Evolutionary conservation across 2,113 vertebrate genomes (phyloP).

Genomic region (Pongo abelii): DNA sequence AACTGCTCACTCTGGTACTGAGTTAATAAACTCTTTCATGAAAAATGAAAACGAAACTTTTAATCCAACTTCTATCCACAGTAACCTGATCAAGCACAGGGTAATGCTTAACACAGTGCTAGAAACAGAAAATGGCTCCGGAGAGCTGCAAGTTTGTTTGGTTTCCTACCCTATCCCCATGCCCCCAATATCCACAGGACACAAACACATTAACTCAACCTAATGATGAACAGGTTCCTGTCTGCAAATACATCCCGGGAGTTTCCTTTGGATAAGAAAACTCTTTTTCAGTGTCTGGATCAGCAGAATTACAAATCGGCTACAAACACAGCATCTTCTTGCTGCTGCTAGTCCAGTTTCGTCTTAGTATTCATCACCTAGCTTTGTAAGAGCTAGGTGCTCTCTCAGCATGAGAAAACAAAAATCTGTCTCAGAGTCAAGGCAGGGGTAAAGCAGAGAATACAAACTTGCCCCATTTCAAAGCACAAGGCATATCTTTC

Average conservation of each 20-base stretch:
- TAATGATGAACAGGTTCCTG: neutral
- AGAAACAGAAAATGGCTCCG: neutral
- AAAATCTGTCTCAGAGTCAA: conserved; percentile 41
- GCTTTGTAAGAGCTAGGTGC: neutral
- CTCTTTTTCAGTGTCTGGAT: conserved; percentile 9
- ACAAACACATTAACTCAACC: neutral
- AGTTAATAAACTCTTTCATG: neutral
- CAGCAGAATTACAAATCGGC: neutral
- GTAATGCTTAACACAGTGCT: neutral
- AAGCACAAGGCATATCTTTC: conserved; percentile 70
- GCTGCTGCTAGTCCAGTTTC: neutral
- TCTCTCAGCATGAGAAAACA: conserved; percentile 42
- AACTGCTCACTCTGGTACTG: neutral
- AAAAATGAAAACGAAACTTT: conserved; percentile 49
- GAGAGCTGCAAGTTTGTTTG: neutral
- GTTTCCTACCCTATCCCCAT: neutral
- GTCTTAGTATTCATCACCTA: neutral
- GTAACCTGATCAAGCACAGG: neutral
- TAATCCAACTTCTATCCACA: conserved; percentile 15
- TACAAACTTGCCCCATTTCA: conserved; percentile 60
- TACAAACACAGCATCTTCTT: neutral
- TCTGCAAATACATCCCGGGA: neutral
- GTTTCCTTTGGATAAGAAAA: conserved; percentile 25
- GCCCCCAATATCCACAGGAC: neutral
- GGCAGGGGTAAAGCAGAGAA: conserved; percentile 50